Evolutionary conservation across 2,113 vertebrate genomes (phyloP), one percentile per base, ranked within the genome.

Genomic region (Eulacestoma nigropectus): DNA sequence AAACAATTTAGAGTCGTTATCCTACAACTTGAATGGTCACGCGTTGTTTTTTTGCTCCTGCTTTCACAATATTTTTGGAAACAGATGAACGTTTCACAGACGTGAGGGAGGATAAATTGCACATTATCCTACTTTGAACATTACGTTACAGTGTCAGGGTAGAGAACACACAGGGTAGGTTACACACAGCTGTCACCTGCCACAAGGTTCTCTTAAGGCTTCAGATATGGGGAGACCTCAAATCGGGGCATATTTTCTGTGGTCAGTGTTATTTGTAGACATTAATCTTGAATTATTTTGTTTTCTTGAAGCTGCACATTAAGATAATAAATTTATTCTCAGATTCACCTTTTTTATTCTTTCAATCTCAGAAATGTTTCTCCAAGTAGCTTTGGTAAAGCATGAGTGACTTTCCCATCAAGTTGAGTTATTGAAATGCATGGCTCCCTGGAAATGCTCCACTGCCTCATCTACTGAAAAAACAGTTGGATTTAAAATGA

Each of bases 81-180:
- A 23, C 2, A 18, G 2, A 6, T 41, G 10, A 25, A 17, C 0
- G 0, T 30, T 35, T 59, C 13, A 3, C 21, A 33, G 26, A 5
- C 16, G 35, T 11, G 20, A 25, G 17, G 17, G 22, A 41, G 17
- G 8, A 14, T 4, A 56, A 47, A 32, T 8, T 26, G 11, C 2
- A 2, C 1, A 0, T 69, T 62, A 3, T 49, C 2, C 26, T 46
- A 2, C 18, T 35, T 49, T 1, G 4, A 35, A 2, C 2, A 0
- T 16, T 9, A 2, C 4, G 8, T 39, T 67, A 1, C 37, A 63
- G 39, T 25, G 30, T 16, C 16, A 39, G 5, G 21, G 11, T n/a
- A 9, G 23, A 23, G 30, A 50, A 29, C n/a, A n/a, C n/a, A n/a
- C n/a, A n/a, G n/a, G n/a, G 12, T 18, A 19, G 16, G 18, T 39